Percentiles rank a stretch among this genome's conserved stretches.
phyloP scores from a whole-genome alignment of 1,140 invertebrate genomes.

The Drepana arcuata region DNA sequence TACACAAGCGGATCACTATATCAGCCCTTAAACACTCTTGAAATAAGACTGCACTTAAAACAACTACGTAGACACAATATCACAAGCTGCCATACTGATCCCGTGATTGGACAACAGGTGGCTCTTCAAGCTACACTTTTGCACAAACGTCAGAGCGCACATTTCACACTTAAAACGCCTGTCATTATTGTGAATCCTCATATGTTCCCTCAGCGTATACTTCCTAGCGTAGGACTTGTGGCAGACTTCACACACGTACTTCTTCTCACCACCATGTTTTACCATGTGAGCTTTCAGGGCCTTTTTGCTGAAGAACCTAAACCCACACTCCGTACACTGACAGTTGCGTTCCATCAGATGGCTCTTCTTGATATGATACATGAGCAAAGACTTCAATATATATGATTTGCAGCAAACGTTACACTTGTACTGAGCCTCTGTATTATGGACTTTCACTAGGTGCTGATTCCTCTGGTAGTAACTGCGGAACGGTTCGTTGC shows the following conservation, averaged over 20 bases:
- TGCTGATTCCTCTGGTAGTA: constrained; percentile 56
- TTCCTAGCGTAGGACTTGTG: constrained; percentile 74
- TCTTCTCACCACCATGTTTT: constrained; percentile 78
- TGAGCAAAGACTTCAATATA: constrained; percentile 38
- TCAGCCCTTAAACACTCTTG: no score
- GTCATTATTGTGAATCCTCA: constrained; percentile 72
- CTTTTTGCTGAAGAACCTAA: constrained; percentile 71
- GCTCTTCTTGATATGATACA: constrained; percentile 52
- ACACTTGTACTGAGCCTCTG: constrained; percentile 50
- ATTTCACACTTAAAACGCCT: constrained; percentile 47
- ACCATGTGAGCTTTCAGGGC: constrained; percentile 68
- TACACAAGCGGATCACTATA: no score
- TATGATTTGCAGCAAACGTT: constrained; percentile 50
- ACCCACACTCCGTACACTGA: constrained; percentile 64
- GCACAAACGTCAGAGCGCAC: constrained; percentile 55
- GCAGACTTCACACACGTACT: constrained; percentile 78
- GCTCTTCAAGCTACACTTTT: constrained; percentile 45
- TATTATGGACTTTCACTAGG: constrained; percentile 48
- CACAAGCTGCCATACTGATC: constrained; percentile 44
- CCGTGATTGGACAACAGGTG: constrained; percentile 51
- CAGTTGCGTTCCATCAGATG: constrained; percentile 53
- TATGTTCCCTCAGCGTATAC: constrained; percentile 70
- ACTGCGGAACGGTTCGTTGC: constrained; percentile 38
- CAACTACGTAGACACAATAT: no score
- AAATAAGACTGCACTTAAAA: no score